Evolutionary conservation across 92 coral and sea anemone genomes (phyloP).

Genomic region (Diadumene lineata): DNA sequence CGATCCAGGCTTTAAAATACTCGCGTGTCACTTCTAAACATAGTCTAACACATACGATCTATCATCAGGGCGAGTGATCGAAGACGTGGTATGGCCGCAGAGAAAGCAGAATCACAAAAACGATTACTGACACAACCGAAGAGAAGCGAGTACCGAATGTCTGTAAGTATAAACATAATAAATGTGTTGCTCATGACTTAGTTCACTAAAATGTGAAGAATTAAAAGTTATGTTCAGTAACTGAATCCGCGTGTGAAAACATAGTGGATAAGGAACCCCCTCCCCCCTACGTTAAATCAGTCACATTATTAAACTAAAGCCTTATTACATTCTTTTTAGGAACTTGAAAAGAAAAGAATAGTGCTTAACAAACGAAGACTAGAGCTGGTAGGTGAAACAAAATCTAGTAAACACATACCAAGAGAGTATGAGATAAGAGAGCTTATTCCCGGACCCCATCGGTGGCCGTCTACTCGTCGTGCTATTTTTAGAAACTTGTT

Average conservation of each 20-base stretch:
- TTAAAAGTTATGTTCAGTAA: too few species aligned
- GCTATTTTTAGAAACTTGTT: too few species aligned
- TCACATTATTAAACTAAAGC: too few species aligned
- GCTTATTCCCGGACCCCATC: too few species aligned
- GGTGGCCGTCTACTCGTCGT: too few species aligned
- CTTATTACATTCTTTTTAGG: slow-evolving; percentile 52
- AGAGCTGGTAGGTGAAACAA: slow-evolving; percentile 82
- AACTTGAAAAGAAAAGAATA: slow-evolving; percentile 75
- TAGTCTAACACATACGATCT: not conserved
- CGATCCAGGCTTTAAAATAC: too few species aligned
- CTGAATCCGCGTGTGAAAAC: too few species aligned
- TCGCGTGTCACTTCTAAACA: not conserved
- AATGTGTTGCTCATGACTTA: too few species aligned
- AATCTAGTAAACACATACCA: too few species aligned
- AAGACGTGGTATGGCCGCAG: slow-evolving; percentile 86
- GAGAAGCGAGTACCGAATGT: slow-evolving; percentile 78
- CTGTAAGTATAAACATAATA: slow-evolving; percentile 77
- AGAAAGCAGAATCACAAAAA: slow-evolving; percentile 85
- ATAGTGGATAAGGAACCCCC: too few species aligned
- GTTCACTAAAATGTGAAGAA: not conserved
- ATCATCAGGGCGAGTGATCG: slow-evolving; percentile 74
- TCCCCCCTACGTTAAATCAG: too few species aligned
- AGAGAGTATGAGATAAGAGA: too few species aligned
- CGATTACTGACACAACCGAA: slow-evolving; percentile 81
- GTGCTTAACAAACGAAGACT: slow-evolving; percentile 75